These are phyloP conservation scores for Montipora cactus DNA, from an alignment of 64 coral and sea anemone species.

Conservation along the genomic window DNA sequence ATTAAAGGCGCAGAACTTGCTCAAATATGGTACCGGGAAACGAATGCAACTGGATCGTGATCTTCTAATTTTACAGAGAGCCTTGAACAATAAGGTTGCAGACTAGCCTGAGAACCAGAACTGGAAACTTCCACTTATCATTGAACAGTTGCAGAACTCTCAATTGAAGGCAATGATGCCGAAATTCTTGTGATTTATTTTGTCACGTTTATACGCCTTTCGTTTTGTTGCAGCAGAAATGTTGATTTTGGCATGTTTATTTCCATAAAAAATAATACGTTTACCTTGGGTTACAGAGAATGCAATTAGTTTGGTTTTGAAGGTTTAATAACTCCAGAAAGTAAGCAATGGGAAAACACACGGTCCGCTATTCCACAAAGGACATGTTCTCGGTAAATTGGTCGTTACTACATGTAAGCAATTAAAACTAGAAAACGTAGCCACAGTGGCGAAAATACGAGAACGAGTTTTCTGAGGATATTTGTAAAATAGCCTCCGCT, in stretches of 20 bases:
- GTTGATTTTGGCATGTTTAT: background rate
- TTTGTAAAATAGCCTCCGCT: background rate
- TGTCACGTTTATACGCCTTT: background rate
- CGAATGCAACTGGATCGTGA: slow-evolving; percentile 11
- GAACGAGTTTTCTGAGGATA: background rate
- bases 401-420: background rate
- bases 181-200: background rate
- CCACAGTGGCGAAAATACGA: slow-evolving; percentile 7
- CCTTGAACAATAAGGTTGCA: slow-evolving; percentile 37
- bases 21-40: slow-evolving; percentile 35
- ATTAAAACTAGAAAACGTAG: slow-evolving; percentile 28
- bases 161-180: slow-evolving; percentile 18
- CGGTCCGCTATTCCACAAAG: background rate
- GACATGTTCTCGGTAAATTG: background rate
- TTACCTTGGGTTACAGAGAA: background rate
- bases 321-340: slow-evolving; percentile 18
- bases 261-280: background rate
- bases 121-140: slow-evolving; percentile 32
- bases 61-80: slow-evolving; percentile 33
- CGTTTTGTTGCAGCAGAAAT: background rate
- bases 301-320: slow-evolving; percentile 4
- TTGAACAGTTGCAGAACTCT: slow-evolving; percentile 26
- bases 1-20: slow-evolving; percentile 19
- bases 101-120: slow-evolving; percentile 20
- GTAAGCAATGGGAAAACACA: slow-evolving; percentile 13